These are phyloP conservation scores for Drosophila incognita DNA, from an alignment of 2,888 invertebrate genomes.

Conservation along the genomic window DNA sequence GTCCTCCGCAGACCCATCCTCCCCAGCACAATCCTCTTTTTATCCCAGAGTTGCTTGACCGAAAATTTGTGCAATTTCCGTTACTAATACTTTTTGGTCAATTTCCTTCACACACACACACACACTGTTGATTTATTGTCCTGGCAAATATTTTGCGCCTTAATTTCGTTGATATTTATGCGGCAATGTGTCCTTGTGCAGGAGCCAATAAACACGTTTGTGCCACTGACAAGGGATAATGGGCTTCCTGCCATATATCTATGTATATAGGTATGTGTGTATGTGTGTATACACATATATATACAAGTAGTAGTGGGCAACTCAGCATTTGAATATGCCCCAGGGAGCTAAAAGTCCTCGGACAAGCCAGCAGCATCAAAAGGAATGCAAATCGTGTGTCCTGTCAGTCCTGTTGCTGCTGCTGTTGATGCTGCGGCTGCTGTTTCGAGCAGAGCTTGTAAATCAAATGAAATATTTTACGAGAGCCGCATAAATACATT, in stretches of 20 bases:
- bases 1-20: background rate
- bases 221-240: constrained; percentile 82
- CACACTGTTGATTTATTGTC: constrained; percentile 60
- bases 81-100: constrained; percentile 79
- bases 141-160: constrained; percentile 67
- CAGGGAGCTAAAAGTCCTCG: constrained; percentile 45
- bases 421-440: constrained; percentile 6
- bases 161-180: constrained; percentile 80
- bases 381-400: constrained; percentile 73
- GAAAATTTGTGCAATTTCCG: constrained; percentile 78
- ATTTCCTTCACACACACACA: constrained; percentile 63
- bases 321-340: constrained; percentile 78
- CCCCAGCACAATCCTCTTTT: background rate
- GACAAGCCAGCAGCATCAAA: constrained; percentile 53
- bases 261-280: background rate
- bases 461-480: constrained; percentile 79
- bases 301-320: constrained; percentile 38
- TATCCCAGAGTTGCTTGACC: constrained; percentile 54
- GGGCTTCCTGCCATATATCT: constrained; percentile 56
- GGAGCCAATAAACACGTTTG: constrained; percentile 77
- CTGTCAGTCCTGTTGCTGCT: constrained; percentile 43
- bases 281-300: background rate
- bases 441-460: constrained; percentile 60
- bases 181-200: constrained; percentile 70
- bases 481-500: constrained; percentile 62